Evolutionary conservation across 2,113 vertebrate species (phyloP), one percentile per base, ranked within the genome.

Genomic region (Eupsittula cactorum): DNA sequence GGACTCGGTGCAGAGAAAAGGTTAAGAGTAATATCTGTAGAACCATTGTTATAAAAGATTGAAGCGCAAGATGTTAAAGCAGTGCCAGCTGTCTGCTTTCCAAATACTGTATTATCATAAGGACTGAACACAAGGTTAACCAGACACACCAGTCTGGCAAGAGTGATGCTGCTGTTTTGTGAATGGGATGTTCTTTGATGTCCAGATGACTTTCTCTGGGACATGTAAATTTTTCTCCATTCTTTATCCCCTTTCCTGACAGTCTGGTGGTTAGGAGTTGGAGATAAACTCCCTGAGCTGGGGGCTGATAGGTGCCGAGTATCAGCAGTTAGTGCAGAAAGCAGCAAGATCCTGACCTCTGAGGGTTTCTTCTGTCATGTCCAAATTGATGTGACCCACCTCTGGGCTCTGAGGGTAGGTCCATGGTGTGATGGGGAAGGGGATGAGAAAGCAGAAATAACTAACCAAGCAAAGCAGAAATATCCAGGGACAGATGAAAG

Each of bases 81-180:
- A 35, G 70, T 95, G 98, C 98, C 98, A 98, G 97, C 97, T 98
- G 98, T 98, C 96, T 44, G 47, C 96, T 95, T 97, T 98, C 97
- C 98, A 98, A 91, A 94, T 44, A 21, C 71, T 1, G 42, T 93
- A 93, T 97, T 97, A 96, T 96, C 95, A 1, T 86, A 91, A 95
- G 95, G 87, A 49, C 81, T 49, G 42, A 83, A 8, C 95, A 91
- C 97, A 98, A 98, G 98, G 97, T 97, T 98, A 98, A 92, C 79
- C 79, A 95, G 88, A 93, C 91, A 80, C 84, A 90, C 75, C 25
- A 60, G 33, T 82, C 95, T 96, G 86, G 67, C 70, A 63, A 28
- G 42, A 78, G 41, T 11, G 53, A 83, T 92, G 86, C 74, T 50
- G 84, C 85, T 74, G 77, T 82, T 89, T 91, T 93, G 94, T 92